Conservation (phyloP, 2,888 invertebrate species). For the Mythimna pallens region DNA sequence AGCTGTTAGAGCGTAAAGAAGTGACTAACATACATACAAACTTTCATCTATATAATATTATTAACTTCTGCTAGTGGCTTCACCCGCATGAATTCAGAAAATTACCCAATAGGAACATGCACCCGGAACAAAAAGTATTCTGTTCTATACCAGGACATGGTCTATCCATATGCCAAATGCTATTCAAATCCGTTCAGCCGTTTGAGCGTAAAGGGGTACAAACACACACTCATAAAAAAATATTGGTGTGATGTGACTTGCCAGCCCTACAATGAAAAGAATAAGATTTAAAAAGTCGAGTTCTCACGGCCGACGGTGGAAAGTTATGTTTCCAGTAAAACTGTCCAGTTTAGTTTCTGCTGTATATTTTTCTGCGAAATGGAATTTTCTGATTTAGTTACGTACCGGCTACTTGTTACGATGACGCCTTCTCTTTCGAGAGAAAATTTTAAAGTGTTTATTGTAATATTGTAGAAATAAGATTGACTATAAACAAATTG, state of each 20-base stretch:
- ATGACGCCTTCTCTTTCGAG: not conserved
- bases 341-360: slow-evolving; percentile 42
- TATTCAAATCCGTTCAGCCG: no score
- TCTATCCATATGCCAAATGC: no score
- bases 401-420: not conserved
- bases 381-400: slow-evolving; percentile 26
- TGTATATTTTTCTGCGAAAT: slow-evolving; percentile 35
- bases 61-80: no score
- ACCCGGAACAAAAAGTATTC: no score
- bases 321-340: slow-evolving; percentile 40
- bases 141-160: no score
- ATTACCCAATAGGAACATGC: no score
- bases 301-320: slow-evolving; percentile 16
- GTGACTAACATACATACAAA: no score
- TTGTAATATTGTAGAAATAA: not conserved
- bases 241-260: not conserved
- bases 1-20: no score
- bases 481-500: not conserved
- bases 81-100: no score
- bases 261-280: slow-evolving; percentile 39
- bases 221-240: no score
- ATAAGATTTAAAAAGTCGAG: slow-evolving; percentile 34
- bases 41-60: no score
- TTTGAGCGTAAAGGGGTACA: no score
- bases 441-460: not conserved